These are phyloP conservation scores for Aphodius sticticus DNA, from an alignment of 2,888 invertebrate genomes.

Conservation along the genomic window DNA sequence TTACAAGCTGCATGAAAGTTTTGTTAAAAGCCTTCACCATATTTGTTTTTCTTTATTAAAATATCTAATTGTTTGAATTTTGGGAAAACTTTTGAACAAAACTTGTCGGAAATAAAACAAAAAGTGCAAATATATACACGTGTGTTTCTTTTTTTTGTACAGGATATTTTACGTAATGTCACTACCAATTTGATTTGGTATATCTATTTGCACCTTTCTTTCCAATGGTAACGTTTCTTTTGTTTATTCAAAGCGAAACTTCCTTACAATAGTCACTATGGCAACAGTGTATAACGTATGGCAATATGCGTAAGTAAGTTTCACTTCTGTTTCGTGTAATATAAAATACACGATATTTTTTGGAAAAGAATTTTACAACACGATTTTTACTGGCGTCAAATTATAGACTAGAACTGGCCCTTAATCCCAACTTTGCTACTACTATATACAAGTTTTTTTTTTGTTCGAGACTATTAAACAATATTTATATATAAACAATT, in stretches of 20 bases:
- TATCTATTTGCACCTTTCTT: constrained; percentile 43
- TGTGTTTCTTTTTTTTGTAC: constrained; percentile 29
- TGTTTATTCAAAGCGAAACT: constrained; percentile 16
- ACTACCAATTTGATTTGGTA: constrained; percentile 38
- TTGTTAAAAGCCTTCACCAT: constrained; percentile 53
- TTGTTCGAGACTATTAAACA: constrained; percentile 10
- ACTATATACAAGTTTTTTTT: constrained; percentile 13
- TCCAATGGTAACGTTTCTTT: constrained; percentile 33
- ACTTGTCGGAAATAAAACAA: constrained; percentile 45
- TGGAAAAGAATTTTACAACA: background rate
- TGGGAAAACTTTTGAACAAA: constrained; percentile 53
- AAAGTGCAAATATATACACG: constrained; percentile 57
- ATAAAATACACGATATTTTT: background rate
- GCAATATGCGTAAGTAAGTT: too few species aligned
- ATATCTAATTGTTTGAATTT: background rate
- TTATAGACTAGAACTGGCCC: constrained; percentile 37
- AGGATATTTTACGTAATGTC: constrained; percentile 36
- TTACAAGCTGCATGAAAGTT: constrained; percentile 60
- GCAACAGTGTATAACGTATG: background rate
- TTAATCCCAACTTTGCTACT: constrained; percentile 29
- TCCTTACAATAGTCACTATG: constrained; percentile 8
- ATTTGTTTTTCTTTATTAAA: background rate
- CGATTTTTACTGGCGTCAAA: constrained; percentile 33
- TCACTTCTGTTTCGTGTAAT: background rate
- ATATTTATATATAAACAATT: constrained; percentile 16